Conservation (phyloP, 1,140 invertebrate genomes). For the Rhopalosiphum padi region DNA sequence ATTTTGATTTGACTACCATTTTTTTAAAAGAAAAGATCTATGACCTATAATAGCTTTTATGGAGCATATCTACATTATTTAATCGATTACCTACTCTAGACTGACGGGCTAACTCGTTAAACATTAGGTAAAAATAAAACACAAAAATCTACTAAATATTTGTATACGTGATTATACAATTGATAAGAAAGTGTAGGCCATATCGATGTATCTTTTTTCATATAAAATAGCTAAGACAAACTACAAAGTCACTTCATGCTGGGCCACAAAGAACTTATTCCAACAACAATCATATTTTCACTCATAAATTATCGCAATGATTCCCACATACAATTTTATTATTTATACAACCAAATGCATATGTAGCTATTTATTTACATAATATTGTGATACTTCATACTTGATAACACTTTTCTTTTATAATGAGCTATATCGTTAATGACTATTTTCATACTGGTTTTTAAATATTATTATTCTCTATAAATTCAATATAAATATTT, state of each 20-base stretch:
- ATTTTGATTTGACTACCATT: neutral
- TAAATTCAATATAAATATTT: neutral
- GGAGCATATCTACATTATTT: neutral
- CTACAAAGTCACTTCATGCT: slow-evolving; percentile 17
- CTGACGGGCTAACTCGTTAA: neutral
- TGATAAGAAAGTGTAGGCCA: no score
- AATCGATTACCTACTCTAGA: neutral
- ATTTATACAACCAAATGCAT: neutral
- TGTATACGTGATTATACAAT: neutral
- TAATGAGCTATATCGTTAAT: neutral
- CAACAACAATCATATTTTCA: slow-evolving; percentile 33
- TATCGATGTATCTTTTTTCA: no score
- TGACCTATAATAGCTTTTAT: no score
- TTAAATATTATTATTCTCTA: neutral
- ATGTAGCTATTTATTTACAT: neutral
- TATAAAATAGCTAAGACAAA: neutral
- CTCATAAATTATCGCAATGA: neutral
- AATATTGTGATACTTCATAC: neutral
- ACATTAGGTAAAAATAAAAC: neutral
- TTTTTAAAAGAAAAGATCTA: neutral
- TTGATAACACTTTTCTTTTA: neutral
- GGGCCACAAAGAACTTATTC: slow-evolving; percentile 27
- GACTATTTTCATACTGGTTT: neutral
- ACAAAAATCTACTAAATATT: neutral
- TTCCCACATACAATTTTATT: neutral